Percentiles rank a stretch among this genome's conserved stretches.
Conservation (phyloP, 1,140 invertebrate species). For the Bombus terrestris region DNA sequence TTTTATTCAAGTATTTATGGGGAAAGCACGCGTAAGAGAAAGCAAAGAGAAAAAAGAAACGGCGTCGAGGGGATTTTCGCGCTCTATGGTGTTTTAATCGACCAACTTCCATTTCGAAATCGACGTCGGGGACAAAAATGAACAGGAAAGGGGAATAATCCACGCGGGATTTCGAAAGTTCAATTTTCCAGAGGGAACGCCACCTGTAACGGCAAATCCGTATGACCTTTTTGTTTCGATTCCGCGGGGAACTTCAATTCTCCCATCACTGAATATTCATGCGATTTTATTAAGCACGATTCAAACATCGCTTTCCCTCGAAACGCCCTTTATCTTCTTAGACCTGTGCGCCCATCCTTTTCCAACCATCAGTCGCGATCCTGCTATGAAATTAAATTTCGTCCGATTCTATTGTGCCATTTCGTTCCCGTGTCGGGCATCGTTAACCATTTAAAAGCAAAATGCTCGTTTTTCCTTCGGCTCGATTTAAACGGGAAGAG, state of each 20-base stretch:
- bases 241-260: constrained; percentile 60
- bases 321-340: constrained; percentile 65
- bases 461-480: not conserved
- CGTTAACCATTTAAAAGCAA: constrained; percentile 34
- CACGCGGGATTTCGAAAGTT: constrained; percentile 62
- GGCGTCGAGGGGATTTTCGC: constrained; percentile 16
- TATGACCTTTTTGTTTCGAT: constrained; percentile 67
- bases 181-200: constrained; percentile 57
- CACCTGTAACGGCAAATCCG: constrained; percentile 60
- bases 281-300: constrained; percentile 70
- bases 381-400: constrained; percentile 61
- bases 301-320: constrained; percentile 59
- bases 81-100: constrained; percentile 50
- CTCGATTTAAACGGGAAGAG: not conserved
- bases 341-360: constrained; percentile 39
- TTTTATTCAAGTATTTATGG: not conserved
- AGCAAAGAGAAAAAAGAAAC: not conserved
- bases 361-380: not conserved
- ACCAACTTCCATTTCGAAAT: constrained; percentile 59
- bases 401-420: constrained; percentile 25
- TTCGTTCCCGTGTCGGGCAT: constrained; percentile 21
- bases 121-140: constrained; percentile 17
- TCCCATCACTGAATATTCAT: constrained; percentile 65
- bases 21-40: not conserved
- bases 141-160: constrained; percentile 33